Conservation (phyloP, 2,888 invertebrate genomes). For the Aplocera efformata region DNA sequence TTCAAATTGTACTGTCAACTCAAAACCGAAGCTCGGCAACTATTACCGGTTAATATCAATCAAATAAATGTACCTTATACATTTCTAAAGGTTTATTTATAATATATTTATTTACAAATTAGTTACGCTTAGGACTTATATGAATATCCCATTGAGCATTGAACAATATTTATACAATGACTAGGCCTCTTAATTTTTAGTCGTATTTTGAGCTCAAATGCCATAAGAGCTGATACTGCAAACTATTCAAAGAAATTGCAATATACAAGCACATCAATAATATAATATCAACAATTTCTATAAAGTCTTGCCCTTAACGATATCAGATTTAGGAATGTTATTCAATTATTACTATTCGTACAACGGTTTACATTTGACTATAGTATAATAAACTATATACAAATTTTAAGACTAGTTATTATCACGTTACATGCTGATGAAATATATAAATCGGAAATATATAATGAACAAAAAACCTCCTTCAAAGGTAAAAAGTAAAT, state of each 20-base stretch:
- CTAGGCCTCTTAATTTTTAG: not conserved
- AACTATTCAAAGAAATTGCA: constrained; percentile 36
- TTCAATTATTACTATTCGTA: constrained; percentile 42
- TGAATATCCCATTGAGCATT: constrained; percentile 11
- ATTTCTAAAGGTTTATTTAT: too few species aligned
- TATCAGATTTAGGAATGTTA: constrained; percentile 44
- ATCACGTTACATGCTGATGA: constrained; percentile 73
- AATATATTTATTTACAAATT: constrained; percentile 46
- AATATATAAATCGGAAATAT: constrained; percentile 34
- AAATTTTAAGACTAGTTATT: constrained; percentile 73
- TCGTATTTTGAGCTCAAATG: constrained; percentile 3
- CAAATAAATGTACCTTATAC: too few species aligned
- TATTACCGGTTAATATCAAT: constrained; percentile 31
- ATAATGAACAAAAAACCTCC: constrained; percentile 17
- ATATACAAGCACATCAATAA: constrained; percentile 59
- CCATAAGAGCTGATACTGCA: constrained; percentile 10
- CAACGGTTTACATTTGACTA: constrained; percentile 49
- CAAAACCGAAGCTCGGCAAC: constrained; percentile 41
- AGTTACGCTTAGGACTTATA: constrained; percentile 8
- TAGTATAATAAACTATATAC: constrained; percentile 61
- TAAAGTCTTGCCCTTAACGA: constrained; percentile 39
- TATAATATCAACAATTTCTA: constrained; percentile 49
- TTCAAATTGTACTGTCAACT: constrained; percentile 38
- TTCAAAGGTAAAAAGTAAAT: constrained; percentile 19
- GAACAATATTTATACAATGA: constrained; percentile 6